Conservation (phyloP, 2,888 invertebrate genomes). For the Drosophila peninsularis region DNA sequence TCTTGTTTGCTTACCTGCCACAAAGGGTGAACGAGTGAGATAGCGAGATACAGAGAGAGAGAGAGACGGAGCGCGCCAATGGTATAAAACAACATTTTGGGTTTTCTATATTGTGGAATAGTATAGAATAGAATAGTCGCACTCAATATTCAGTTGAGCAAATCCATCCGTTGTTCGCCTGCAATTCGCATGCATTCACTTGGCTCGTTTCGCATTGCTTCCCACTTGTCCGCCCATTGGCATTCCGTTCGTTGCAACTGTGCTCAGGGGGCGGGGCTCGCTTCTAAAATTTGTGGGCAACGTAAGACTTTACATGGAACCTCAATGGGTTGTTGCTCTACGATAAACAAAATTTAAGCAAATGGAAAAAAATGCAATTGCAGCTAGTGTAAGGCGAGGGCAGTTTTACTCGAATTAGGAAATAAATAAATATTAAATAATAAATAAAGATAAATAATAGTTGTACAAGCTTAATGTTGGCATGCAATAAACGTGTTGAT, state of each 20-base stretch:
- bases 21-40: constrained; percentile 8
- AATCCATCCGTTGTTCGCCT: constrained; percentile 70
- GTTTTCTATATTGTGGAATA: constrained; percentile 50
- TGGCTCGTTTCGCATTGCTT: constrained; percentile 40
- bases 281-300: constrained; percentile 42
- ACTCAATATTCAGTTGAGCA: constrained; percentile 81
- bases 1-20: constrained; percentile 69
- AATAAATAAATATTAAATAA: too few relatives aligned
- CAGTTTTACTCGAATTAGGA: constrained; percentile 11
- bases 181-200: constrained; percentile 71
- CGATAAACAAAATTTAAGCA: constrained; percentile 70
- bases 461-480: too few relatives aligned
- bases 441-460: too few relatives aligned
- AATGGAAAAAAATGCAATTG: constrained; percentile 59
- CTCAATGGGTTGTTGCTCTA: constrained; percentile 58
- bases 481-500: not conserved
- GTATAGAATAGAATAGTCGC: constrained; percentile 50
- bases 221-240: constrained; percentile 22
- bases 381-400: constrained; percentile 48
- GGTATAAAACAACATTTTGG: constrained; percentile 71
- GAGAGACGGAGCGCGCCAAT: constrained; percentile 9
- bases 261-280: not conserved
- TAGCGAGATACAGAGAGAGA: not conserved
- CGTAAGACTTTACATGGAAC: constrained; percentile 55
- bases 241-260: constrained; percentile 16